Conservation (phyloP, 2,113 vertebrate species). For the Neogale vison region DNA sequence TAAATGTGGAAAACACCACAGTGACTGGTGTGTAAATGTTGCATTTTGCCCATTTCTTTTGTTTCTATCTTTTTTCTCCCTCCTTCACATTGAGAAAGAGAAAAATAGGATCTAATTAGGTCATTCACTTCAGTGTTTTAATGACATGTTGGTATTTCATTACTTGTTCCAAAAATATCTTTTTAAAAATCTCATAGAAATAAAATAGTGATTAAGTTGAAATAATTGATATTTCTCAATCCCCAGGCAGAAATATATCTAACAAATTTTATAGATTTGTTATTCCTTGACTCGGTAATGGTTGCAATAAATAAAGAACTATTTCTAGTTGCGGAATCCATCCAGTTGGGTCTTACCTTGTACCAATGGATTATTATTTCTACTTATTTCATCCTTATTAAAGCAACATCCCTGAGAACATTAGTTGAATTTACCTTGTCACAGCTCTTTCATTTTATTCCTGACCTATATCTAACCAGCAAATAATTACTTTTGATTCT, state of each 20-base stretch:
- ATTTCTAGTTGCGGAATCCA: background rate
- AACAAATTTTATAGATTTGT: background rate
- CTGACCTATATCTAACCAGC: background rate
- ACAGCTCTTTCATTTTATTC: background rate
- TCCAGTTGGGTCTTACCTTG: background rate
- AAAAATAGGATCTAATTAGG: background rate
- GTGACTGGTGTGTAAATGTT: background rate
- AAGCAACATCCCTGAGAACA: background rate
- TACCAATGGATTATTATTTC: background rate
- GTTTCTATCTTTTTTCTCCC: background rate
- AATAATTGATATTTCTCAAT: slow-evolving; percentile 9
- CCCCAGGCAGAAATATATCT: background rate
- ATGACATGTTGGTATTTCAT: background rate
- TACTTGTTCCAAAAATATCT: background rate
- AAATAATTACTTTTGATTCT: background rate
- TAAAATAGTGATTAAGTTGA: slow-evolving; percentile 22
- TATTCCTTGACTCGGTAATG: background rate
- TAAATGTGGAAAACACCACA: background rate
- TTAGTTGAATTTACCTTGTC: background rate
- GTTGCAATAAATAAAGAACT: background rate
- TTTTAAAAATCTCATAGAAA: background rate
- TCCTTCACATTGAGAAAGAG: background rate
- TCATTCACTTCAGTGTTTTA: slow-evolving; percentile 16
- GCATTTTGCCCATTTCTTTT: background rate
- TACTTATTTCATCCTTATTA: background rate